A percentile compares a stretch with the other conserved stretches of the same genome.
These are phyloP conservation scores for Chiroxiphia lanceolata DNA, from an alignment of 2,797 vertebrate genomes.

Conservation along the genomic window DNA sequence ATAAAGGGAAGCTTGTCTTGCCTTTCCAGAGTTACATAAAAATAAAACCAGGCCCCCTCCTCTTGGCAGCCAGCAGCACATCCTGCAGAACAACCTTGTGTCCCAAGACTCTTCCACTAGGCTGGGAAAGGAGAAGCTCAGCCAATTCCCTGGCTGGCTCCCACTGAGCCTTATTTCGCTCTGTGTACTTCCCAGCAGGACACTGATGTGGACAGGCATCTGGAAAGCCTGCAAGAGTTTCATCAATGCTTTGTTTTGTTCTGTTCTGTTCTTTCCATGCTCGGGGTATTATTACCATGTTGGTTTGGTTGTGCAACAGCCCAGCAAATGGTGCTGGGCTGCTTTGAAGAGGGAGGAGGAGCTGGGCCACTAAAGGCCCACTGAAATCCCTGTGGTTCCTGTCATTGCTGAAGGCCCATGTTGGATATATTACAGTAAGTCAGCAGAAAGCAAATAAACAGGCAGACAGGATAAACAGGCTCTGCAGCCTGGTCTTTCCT, in stretches of 20 bases:
- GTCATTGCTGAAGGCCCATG: background rate
- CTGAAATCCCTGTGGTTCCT: background rate
- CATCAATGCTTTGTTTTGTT: background rate
- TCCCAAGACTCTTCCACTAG: background rate
- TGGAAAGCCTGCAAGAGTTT: background rate
- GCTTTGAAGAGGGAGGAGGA: slow-evolving; percentile 27
- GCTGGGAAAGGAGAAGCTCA: background rate
- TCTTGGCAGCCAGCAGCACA: background rate
- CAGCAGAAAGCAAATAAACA: slow-evolving; percentile 37
- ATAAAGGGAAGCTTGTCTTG: background rate
- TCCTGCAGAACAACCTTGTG: background rate
- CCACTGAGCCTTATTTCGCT: background rate
- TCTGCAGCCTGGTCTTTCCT: background rate
- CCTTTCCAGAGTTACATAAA: background rate
- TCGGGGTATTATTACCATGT: background rate
- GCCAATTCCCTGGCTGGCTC: background rate
- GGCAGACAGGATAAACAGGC: slow-evolving; percentile 20
- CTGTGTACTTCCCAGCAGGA: slow-evolving; percentile 8
- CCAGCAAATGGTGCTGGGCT: rapidly evolving
- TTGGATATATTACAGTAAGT: background rate
- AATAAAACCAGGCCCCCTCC: background rate
- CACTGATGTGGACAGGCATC: background rate
- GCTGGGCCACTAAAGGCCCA: background rate
- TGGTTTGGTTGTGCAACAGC: slow-evolving; percentile 7
- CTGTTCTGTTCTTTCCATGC: background rate